These are phyloP conservation scores for Potorous gilbertii DNA, from an alignment of 2,797 vertebrate genomes.

Conservation along the genomic window DNA sequence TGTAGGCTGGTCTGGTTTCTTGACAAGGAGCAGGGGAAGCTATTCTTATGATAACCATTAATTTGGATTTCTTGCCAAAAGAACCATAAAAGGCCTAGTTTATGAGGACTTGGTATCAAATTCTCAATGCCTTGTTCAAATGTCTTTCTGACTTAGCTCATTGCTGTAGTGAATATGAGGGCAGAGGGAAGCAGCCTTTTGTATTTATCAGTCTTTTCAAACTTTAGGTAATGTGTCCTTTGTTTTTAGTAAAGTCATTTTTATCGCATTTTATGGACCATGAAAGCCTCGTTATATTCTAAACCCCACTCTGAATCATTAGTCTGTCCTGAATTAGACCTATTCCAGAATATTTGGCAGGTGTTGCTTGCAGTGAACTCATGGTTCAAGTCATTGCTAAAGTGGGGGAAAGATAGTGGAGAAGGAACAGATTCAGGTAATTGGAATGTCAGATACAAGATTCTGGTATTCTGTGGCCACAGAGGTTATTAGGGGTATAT, in stretches of 20 bases:
- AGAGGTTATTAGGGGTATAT: background rate
- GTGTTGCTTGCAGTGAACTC: background rate
- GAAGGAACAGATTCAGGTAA: background rate
- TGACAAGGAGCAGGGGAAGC: background rate
- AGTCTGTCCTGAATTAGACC: background rate
- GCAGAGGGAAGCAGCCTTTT: background rate
- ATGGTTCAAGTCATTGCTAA: background rate
- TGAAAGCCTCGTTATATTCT: background rate
- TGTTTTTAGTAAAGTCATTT: background rate
- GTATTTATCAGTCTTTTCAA: background rate
- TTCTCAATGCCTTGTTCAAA: background rate
- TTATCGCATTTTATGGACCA: background rate
- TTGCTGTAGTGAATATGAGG: background rate
- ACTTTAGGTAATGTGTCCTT: background rate
- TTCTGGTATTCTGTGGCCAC: background rate
- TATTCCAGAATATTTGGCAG: background rate
- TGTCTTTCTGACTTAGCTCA: background rate
- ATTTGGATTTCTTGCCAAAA: background rate
- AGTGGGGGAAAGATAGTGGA: background rate
- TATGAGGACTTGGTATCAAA: background rate
- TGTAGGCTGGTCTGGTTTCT: background rate
- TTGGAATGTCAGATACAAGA: background rate
- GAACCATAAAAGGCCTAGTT: background rate
- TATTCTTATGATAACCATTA: background rate
- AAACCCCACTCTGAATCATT: background rate